Evolutionary conservation across 2,888 invertebrate genomes (phyloP), one percentile per base, ranked within the genome.

Genomic region (Agonopterix subpropinquella): DNA sequence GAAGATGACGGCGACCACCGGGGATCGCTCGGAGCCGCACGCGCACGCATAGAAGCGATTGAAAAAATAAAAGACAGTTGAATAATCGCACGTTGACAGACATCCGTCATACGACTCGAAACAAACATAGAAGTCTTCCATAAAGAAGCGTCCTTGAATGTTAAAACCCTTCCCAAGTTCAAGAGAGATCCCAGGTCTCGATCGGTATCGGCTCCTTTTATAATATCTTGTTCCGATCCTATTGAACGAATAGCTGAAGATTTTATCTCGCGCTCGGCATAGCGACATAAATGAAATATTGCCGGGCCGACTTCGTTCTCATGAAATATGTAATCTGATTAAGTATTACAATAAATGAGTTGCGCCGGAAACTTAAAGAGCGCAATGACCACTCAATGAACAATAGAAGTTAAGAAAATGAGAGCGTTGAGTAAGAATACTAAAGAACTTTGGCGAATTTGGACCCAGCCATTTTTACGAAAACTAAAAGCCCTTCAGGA

Each of bases 261-360:
- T 79, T 67, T 62, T 73, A 83, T 82, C 79, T 73, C 60, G 58
- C 64, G 64, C 69, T 74, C 70, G 70, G 74, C 68, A 74, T 74
- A 70, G 76, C 70, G 72, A 77, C 73, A 72, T 67, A 73, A 73
- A 80, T 78, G 71, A 81, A 79, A 77, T 78, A 80, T 77, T 65
- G 67, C 67, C 53, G 53, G 54, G 61, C 63, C 61, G 64, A 61
- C 62, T 66, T 59, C 60, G 64, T 76, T 72, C 74, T 75, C 73
- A 78, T 75, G 73, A 76, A 79, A 79, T 71, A 76, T 73, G 64
- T 73, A 75, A 75, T 77, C 70, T 73, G 73, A 75, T 76, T 73
- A 75, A 66, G 62, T 66, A 69, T 69, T 67, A 73, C 71, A 70
- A 72, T 64, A 66, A 62, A 65, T 72, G 69, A 73, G 63, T 69